These are phyloP conservation scores for Morphnarchus princeps DNA, from an alignment of 2,113 vertebrate genomes.

Conservation along the genomic window DNA sequence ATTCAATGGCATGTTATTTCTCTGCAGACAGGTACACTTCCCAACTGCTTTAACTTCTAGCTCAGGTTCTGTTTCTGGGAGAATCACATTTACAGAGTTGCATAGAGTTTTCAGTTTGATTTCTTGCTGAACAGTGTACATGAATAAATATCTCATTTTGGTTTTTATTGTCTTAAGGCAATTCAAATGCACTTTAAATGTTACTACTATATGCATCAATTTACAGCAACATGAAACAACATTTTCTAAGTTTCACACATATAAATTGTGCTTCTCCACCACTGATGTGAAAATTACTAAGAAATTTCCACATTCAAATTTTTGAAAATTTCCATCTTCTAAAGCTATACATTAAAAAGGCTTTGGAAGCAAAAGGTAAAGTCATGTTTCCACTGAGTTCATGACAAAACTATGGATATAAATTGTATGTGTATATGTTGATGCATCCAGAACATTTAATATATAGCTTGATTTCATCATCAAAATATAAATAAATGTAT, in stretches of 20 bases:
- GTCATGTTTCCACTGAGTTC: background rate
- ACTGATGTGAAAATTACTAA: background rate
- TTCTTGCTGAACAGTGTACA: background rate
- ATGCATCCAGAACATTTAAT: background rate
- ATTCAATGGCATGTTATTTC: background rate
- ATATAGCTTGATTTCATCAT: background rate
- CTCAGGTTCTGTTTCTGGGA: background rate
- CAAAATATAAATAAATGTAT: background rate
- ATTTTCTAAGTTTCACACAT: background rate
- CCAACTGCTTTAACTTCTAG: background rate
- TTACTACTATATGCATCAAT: background rate
- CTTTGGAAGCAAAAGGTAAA: background rate
- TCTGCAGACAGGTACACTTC: background rate
- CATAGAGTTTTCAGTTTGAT: background rate
- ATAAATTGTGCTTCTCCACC: background rate
- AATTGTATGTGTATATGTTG: background rate
- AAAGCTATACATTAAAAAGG: background rate
- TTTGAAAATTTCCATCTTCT: background rate
- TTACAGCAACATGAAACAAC: background rate
- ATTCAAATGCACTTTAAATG: background rate
- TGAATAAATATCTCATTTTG: background rate
- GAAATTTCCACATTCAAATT: background rate
- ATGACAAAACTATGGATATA: background rate
- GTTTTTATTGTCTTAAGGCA: background rate
- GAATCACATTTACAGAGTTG: background rate